phyloP scores from a whole-genome alignment of 2,888 invertebrate species.

The Drosophila ochracea region DNA sequence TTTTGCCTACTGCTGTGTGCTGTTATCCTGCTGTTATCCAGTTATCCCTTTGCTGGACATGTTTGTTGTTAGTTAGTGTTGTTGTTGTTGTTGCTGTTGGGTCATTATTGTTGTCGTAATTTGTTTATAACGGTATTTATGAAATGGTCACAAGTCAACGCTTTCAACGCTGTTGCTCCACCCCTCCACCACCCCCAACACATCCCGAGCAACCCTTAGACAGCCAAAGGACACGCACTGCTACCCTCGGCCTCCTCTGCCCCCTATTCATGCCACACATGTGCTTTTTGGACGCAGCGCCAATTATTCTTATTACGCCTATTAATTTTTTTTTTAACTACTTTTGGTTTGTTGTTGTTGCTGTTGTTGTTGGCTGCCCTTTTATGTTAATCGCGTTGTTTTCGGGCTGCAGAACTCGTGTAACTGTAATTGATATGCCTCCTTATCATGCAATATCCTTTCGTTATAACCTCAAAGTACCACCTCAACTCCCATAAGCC shows the following conservation, averaged over 20 bases:
- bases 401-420: slow-evolving; percentile 70
- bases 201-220: slow-evolving; percentile 35
- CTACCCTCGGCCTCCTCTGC: too few relatives aligned
- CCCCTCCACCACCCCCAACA: not conserved
- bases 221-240: slow-evolving; percentile 61
- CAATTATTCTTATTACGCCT: slow-evolving; percentile 83
- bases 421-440: slow-evolving; percentile 83
- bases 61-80: slow-evolving; percentile 4
- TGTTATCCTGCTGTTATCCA: slow-evolving; percentile 40
- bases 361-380: slow-evolving; percentile 59
- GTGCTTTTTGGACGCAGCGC: slow-evolving; percentile 49
- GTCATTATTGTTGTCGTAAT: slow-evolving; percentile 75
- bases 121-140: slow-evolving; percentile 82
- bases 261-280: slow-evolving; percentile 12
- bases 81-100: slow-evolving; percentile 54
- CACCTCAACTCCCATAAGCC: not conserved
- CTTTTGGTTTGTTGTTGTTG: slow-evolving; percentile 49
- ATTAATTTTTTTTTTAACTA: slow-evolving; percentile 73
- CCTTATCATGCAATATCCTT: slow-evolving; percentile 80
- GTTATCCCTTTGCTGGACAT: slow-evolving; percentile 37
- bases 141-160: slow-evolving; percentile 84
- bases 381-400: slow-evolving; percentile 78
- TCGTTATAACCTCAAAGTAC: slow-evolving; percentile 25
- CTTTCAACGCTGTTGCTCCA: slow-evolving; percentile 49
- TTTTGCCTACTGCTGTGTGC: slow-evolving; percentile 47